Base-by-base conservation (phyloP, 53 echinoderm and acorn worm species). In the Holothuria leucospilota region DNA sequence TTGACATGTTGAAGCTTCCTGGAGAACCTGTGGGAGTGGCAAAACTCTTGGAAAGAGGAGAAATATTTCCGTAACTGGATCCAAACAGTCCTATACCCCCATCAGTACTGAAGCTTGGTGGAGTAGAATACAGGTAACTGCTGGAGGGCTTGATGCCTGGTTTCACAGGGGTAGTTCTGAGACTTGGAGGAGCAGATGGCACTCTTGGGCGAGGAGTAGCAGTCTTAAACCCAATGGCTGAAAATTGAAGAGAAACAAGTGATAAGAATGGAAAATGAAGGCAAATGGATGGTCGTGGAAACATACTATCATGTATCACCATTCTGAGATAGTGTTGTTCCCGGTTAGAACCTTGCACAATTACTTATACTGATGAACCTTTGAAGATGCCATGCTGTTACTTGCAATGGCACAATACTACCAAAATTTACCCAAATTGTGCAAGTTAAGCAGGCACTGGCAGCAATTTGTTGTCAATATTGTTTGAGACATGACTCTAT, bases 191-290 rank as follows among this genome's bases (percentile, higher is more conserved):
- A 42, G 92, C 92, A n/a, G 96, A 94, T 20, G 91, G 66, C 34
- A 94, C 90, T 13, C 90, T 63, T 11, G 86, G 59, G 66, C 96
- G 91, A 1, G 95, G 91, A 8, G 81, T 80, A 30, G 74, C 82
- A 8, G 88, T 89, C 78, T 91, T 94, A 63, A 94, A 96, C 30
- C 96, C 96, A 68, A 96, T 85, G 74, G 94, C 96, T 96, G 85
- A 14, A 63, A 34, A 29, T 51, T 29, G 39, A 29, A 82, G 20
- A 67, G 28, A 18, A 56, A 56, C 1, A 11, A 49, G 0, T 0
- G 13, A 49, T 13, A 10, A 56, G 56, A 56, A 56, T 15, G 8
- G 56, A 56, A 56, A 16, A 18, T 9, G 4, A 56, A 2, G 56
- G 15, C 18, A 56, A 56, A 56, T 4, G 18, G 18, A 56, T 56